phyloP scores from a whole-genome alignment of 2,797 vertebrate genomes.

The Leptatherina wallacei region DNA sequence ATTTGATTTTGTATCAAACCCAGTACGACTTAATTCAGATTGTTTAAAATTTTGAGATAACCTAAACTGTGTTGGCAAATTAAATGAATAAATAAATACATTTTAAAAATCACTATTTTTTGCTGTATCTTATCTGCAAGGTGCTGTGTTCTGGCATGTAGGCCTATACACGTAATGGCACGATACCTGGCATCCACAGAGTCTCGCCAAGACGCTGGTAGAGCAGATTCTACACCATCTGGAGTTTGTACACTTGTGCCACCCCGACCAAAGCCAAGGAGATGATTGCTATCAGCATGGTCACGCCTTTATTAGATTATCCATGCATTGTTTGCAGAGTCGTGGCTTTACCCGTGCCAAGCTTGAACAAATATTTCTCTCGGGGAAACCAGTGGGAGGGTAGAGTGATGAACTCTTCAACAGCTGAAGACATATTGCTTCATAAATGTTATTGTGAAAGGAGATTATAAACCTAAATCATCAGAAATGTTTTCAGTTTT shows the following conservation, averaged over 20 bases:
- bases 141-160: slow-evolving; percentile 26
- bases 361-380: slow-evolving; percentile 33
- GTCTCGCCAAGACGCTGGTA: slow-evolving; percentile 58
- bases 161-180: slow-evolving; percentile 16
- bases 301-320: slow-evolving; percentile 76
- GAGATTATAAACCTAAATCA: background rate
- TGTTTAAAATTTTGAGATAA: background rate
- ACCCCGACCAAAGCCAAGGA: slow-evolving; percentile 66
- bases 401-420: slow-evolving; percentile 34
- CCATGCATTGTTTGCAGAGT: slow-evolving; percentile 67
- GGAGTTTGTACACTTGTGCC: slow-evolving; percentile 55
- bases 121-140: slow-evolving; percentile 2
- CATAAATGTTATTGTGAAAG: slow-evolving; percentile 12
- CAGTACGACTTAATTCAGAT: background rate
- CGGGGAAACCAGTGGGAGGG: slow-evolving; percentile 24
- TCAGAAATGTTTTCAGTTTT: background rate
- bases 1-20: background rate
- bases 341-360: slow-evolving; percentile 38
- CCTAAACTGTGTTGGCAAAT: background rate
- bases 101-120: background rate
- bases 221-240: slow-evolving; percentile 75
- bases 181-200: slow-evolving; percentile 53
- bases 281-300: slow-evolving; percentile 78
- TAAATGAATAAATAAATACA: background rate
- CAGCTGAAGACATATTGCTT: slow-evolving; percentile 24